Conservation (phyloP, 2,888 invertebrate species). For the Chrysolina haemoptera region DNA sequence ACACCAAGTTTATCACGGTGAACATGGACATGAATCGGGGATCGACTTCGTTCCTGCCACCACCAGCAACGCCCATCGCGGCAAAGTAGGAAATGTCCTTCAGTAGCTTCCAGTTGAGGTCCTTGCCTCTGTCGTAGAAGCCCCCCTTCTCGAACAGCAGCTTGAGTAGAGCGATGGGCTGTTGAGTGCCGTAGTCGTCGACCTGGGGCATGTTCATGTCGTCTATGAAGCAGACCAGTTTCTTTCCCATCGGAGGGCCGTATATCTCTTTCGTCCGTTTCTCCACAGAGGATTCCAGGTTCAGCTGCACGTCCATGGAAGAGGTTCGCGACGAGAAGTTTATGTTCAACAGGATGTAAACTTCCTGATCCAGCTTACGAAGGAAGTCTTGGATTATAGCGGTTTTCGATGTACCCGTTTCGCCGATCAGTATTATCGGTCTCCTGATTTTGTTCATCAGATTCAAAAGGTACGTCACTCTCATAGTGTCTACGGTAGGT, state of each 20-base stretch:
- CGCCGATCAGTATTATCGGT: constrained; percentile 89
- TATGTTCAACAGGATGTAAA: constrained; percentile 85
- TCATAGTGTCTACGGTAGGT: constrained; percentile 90
- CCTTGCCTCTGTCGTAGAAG: constrained; percentile 90
- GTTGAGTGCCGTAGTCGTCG: constrained; percentile 92
- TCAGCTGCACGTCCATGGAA: constrained; percentile 90
- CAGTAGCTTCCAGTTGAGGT: constrained; percentile 90
- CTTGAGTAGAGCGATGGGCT: constrained; percentile 93
- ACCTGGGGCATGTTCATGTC: constrained; percentile 96
- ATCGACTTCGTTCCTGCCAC: constrained; percentile 92
- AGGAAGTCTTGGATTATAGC: constrained; percentile 90
- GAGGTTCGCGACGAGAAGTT: constrained; percentile 95
- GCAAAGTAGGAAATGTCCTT: constrained; percentile 87
- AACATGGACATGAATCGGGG: constrained; percentile 94
- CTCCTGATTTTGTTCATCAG: constrained; percentile 83
- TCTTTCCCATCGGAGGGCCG: constrained; percentile 92
- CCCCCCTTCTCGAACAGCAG: constrained; percentile 91
- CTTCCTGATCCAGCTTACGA: constrained; percentile 77
- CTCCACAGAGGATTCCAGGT: constrained; percentile 89
- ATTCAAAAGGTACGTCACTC: constrained; percentile 84
- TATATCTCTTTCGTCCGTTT: constrained; percentile 92
- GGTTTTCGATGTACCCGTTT: constrained; percentile 94
- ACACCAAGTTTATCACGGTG: constrained; percentile 87
- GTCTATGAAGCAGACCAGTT: constrained; percentile 91
- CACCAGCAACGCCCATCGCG: constrained; percentile 91